These are phyloP conservation scores for Drosophila ironensis DNA, from an alignment of 1,140 invertebrate genomes.

Conservation along the genomic window DNA sequence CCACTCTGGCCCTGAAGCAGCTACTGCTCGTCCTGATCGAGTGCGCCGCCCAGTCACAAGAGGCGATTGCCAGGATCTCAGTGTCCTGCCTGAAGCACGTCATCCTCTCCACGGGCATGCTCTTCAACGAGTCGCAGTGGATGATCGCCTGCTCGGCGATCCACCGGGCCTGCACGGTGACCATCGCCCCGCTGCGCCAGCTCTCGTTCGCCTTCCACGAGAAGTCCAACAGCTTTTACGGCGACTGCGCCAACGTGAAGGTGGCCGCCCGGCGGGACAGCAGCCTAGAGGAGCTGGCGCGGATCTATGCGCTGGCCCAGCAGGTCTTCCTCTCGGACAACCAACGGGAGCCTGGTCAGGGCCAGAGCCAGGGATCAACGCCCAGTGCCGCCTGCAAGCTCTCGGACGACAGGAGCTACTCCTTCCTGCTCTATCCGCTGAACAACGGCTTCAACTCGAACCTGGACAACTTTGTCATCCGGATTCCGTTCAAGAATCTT, in stretches of 20 bases:
- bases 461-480: slow-evolving; percentile 90
- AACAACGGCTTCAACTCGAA: slow-evolving; percentile 88
- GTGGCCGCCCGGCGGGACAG: slow-evolving; percentile 94
- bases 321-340: slow-evolving; percentile 88
- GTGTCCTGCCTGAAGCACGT: slow-evolving; percentile 96
- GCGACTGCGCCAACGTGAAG: slow-evolving; percentile 95
- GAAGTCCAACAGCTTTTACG: slow-evolving; percentile 96
- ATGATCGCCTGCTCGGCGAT: slow-evolving; percentile 90
- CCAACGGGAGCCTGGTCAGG: slow-evolving; percentile 67
- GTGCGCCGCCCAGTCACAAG: slow-evolving; percentile 93
- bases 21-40: slow-evolving; percentile 93
- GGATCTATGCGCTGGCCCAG: slow-evolving; percentile 92
- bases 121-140: slow-evolving; percentile 92
- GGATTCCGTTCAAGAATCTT: slow-evolving; percentile 92
- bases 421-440: slow-evolving; percentile 93
- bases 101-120: slow-evolving; percentile 90
- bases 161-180: slow-evolving; percentile 91
- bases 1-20: slow-evolving; percentile 92
- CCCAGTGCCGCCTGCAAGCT: slow-evolving; percentile 62
- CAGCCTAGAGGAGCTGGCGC: slow-evolving; percentile 89
- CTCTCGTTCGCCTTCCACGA: slow-evolving; percentile 93
- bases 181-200: slow-evolving; percentile 91
- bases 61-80: slow-evolving; percentile 93
- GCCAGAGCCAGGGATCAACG: slow-evolving; percentile 19
- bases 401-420: slow-evolving; percentile 91